Evolutionary conservation across 2,888 invertebrate genomes (phyloP).

Genomic region (Molanna angustata): DNA sequence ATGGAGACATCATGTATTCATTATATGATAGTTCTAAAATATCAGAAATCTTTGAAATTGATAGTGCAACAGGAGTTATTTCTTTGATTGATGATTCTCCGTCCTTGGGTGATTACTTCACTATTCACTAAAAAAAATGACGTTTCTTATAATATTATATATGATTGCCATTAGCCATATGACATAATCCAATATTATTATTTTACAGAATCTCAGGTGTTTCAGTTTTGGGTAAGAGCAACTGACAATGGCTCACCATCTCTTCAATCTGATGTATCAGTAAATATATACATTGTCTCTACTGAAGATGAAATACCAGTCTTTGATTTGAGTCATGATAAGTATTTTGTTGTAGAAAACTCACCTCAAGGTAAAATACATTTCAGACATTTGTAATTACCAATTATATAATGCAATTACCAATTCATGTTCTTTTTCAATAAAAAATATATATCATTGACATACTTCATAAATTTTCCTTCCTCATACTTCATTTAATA

Average conservation of each 20-base stretch:
- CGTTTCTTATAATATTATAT: too few relatives aligned
- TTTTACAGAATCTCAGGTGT: conserved; percentile 62
- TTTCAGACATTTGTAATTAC: too few relatives aligned
- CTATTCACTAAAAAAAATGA: too few relatives aligned
- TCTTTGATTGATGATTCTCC: conserved; percentile 54
- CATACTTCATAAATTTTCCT: too few relatives aligned
- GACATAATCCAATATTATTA: too few relatives aligned
- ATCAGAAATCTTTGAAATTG: conserved; percentile 62
- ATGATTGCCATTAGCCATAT: too few relatives aligned
- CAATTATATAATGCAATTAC: too few relatives aligned
- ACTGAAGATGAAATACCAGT: conserved; percentile 64
- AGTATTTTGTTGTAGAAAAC: conserved; percentile 71
- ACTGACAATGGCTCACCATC: conserved; percentile 68
- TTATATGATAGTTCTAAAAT: conserved; percentile 61
- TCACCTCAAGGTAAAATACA: conserved; percentile 60
- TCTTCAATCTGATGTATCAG: conserved; percentile 69
- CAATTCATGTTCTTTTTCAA: too few relatives aligned
- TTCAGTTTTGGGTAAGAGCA: conserved; percentile 78
- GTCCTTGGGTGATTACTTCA: conserved; percentile 42
- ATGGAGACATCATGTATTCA: conserved; percentile 64
- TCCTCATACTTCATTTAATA: too few relatives aligned
- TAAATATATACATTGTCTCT: conserved; percentile 70
- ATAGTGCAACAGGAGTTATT: conserved; percentile 64
- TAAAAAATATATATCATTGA: too few relatives aligned
- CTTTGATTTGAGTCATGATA: conserved; percentile 66